These are phyloP conservation scores for Chamaetylas fuelleborni DNA, from an alignment of 2,113 vertebrate species.

Conservation along the genomic window DNA sequence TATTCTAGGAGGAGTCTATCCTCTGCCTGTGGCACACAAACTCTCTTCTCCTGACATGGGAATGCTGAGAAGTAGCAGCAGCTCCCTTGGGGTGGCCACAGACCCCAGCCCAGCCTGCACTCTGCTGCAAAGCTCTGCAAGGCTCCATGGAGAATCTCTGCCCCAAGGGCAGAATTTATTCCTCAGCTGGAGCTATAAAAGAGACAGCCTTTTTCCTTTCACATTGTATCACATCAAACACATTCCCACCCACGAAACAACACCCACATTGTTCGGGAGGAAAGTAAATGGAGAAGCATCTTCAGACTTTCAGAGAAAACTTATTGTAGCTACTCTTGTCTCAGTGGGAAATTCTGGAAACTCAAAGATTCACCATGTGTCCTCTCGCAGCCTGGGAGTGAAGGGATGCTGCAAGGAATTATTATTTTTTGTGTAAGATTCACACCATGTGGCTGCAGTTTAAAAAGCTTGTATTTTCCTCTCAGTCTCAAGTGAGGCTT, in stretches of 20 bases:
- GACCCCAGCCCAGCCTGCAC: background rate
- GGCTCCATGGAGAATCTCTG: background rate
- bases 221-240: background rate
- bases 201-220: background rate
- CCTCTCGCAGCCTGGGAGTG: background rate
- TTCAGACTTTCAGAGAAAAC: background rate
- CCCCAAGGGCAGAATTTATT: background rate
- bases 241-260: background rate
- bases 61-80: background rate
- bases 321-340: background rate
- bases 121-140: background rate
- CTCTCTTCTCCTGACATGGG: background rate
- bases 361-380: background rate
- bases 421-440: background rate
- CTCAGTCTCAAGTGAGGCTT: background rate
- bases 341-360: background rate
- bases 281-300: background rate
- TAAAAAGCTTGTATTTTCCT: background rate
- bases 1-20: background rate
- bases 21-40: accelerated
- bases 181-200: background rate
- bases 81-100: background rate
- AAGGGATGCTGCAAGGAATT: background rate
- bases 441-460: background rate
- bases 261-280: constrained; percentile 23